Evolutionary conservation across 2,113 vertebrate genomes (phyloP), one percentile per base, ranked within the genome.

Genomic region (Dipodomys spectabilis): DNA sequence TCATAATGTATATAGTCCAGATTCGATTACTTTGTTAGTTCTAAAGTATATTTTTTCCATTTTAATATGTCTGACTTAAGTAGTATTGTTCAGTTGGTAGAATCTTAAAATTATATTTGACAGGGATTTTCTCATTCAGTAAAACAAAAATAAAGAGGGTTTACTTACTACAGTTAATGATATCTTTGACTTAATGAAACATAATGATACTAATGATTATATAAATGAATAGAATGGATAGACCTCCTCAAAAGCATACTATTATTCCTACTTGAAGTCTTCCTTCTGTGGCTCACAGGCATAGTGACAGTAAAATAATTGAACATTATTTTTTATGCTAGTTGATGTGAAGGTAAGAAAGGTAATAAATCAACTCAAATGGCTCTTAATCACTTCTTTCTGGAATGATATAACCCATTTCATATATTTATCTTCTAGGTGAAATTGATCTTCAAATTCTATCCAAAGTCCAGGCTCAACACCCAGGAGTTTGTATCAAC

Each of bases 361-460:
- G 27, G 74, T 65, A 77, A 57, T 81, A 82, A 94, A 68, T 62
- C 65, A 89, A 0, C 9, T 80, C 30, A 85, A 79, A 72, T 85
- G 95, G 74, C 73, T 92, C 44, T 94, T 68, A 82, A 83, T 74
- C 7, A 64, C 65, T 82, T 91, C 16, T 87, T 94, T 77, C 44
- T 92, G 18, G 44, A n/a, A 44, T 62, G 49, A 64, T 73, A 27
- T 62, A n/a, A 82, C 81, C 44, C 87, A 4, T 90, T 72, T 3
- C 25, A 28, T 69, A 35, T 87, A 64, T 53, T 96, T 64, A 4
- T 89, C 10, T 97, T 86, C 18, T 96, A 99, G 99, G 99, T 89
- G 98, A 99, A 98, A 94, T 99, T 45, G 99, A 99, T 95, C 96
- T 97, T 94, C 97, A 98, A 39, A 98, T 99, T 49, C 97, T 99